Evolutionary conservation across 1,140 invertebrate species (phyloP).

Genomic region (Cyclina sinensis): DNA sequence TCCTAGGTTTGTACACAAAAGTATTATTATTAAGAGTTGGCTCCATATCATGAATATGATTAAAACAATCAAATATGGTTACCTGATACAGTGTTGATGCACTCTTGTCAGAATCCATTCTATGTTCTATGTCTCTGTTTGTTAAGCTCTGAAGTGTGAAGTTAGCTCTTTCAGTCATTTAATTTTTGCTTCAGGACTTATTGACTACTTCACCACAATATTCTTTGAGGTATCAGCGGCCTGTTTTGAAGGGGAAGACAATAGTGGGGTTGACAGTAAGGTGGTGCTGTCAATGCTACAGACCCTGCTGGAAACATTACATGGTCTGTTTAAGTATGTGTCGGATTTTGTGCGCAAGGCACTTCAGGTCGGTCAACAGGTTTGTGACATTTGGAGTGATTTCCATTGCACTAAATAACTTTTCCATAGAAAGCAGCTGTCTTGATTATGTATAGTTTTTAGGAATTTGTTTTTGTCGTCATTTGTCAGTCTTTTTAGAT

Average conservation of each 20-base stretch:
- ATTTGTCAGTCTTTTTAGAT: no score
- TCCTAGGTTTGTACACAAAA: no score
- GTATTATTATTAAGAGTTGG: no score
- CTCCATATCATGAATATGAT: no score
- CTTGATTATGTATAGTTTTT: neutral
- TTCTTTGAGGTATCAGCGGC: constrained; percentile 81
- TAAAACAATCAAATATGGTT: no score
- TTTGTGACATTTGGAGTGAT: constrained; percentile 36
- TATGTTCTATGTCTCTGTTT: no score
- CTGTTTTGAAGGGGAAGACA: constrained; percentile 80
- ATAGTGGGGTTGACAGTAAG: constrained; percentile 77
- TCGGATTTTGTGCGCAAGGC: constrained; percentile 86
- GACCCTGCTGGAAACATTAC: constrained; percentile 81
- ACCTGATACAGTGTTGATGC: neutral
- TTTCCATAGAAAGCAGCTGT: neutral
- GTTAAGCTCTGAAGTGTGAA: no score
- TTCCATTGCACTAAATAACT: neutral
- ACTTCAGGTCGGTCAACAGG: constrained; percentile 81
- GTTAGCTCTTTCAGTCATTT: neutral
- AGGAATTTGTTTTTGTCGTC: no score
- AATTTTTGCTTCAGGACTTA: constrained; percentile 78
- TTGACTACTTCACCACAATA: constrained; percentile 82
- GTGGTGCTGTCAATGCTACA: constrained; percentile 78
- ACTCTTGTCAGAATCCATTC: no score
- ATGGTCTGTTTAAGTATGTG: constrained; percentile 84